phyloP scores from a whole-genome alignment of 1,140 invertebrate species.

The Sesamia nonagrioides region DNA sequence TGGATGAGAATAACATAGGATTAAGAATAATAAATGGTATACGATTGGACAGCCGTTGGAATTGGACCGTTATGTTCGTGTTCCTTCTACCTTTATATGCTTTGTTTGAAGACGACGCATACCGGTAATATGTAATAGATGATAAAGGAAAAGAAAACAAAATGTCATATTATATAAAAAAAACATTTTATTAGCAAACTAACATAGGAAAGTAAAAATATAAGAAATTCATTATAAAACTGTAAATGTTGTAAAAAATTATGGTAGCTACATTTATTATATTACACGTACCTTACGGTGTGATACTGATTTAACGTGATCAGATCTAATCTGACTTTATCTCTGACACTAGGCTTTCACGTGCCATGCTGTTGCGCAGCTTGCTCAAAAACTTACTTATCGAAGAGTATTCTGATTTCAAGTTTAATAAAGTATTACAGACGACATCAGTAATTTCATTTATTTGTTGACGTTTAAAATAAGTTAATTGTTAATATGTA shows the following conservation, averaged over 20 bases:
- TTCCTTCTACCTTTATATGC: too few species aligned
- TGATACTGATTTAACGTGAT: constrained; percentile 70
- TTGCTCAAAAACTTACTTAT: neutral
- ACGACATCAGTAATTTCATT: neutral
- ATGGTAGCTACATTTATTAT: constrained; percentile 79
- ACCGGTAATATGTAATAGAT: neutral
- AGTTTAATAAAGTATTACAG: neutral
- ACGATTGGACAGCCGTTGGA: too few species aligned
- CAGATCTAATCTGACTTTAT: constrained; percentile 64
- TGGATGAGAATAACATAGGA: too few species aligned
- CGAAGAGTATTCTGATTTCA: neutral
- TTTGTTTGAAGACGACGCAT: too few species aligned
- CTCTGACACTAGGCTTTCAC: constrained; percentile 40
- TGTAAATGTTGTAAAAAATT: constrained; percentile 83
- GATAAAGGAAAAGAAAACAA: constrained; percentile 49
- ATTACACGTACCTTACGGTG: constrained; percentile 61
- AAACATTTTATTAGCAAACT: constrained; percentile 87
- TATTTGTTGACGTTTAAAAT: neutral
- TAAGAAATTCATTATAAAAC: constrained; percentile 84
- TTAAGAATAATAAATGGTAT: too few species aligned
- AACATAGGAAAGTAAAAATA: constrained; percentile 86
- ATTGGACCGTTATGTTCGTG: too few species aligned
- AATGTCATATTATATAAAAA: constrained; percentile 71
- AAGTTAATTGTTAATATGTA: neutral
- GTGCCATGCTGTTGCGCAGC: constrained; percentile 47